phyloP scores from a whole-genome alignment of 1,140 invertebrate genomes.

The Drosophila micromelanica region DNA sequence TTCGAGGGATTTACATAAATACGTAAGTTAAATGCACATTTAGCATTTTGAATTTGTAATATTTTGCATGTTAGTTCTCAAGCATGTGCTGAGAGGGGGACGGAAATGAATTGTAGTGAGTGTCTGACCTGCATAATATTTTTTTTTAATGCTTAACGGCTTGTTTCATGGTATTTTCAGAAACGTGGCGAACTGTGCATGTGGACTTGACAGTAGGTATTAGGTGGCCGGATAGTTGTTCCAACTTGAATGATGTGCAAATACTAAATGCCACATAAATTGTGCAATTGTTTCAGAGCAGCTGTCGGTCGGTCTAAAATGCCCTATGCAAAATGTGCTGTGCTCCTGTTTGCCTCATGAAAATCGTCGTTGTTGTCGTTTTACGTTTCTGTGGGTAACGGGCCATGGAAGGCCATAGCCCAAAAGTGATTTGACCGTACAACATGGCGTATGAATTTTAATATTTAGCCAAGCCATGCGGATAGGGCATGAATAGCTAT shows the following conservation, averaged over 20 bases:
- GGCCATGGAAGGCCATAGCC: slow-evolving; percentile 9
- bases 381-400: slow-evolving; percentile 13
- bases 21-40: slow-evolving; percentile 84
- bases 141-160: slow-evolving; percentile 57
- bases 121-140: slow-evolving; percentile 41
- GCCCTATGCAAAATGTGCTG: slow-evolving; percentile 67
- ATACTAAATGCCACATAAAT: slow-evolving; percentile 77
- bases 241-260: slow-evolving; percentile 65
- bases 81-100: slow-evolving; percentile 41
- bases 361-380: slow-evolving; percentile 66
- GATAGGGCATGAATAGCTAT: slow-evolving; percentile 7
- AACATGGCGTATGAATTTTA: slow-evolving; percentile 82
- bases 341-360: slow-evolving; percentile 73
- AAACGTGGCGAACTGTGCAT: too few species aligned
- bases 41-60: slow-evolving; percentile 84
- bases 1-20: slow-evolving; percentile 83
- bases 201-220: slow-evolving; percentile 26
- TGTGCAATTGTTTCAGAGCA: slow-evolving; percentile 72
- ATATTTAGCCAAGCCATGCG: slow-evolving; percentile 62
- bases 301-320: slow-evolving; percentile 17
- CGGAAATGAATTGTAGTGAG: slow-evolving; percentile 19
- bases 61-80: slow-evolving; percentile 73
- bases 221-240: slow-evolving; percentile 23
- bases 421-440: slow-evolving; percentile 70
- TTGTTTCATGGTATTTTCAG: slow-evolving; percentile 56